Evolutionary conservation across 2,797 vertebrate genomes (phyloP), one percentile per base, ranked within the genome.

Genomic region (Hippopotamyrus pictus): DNA sequence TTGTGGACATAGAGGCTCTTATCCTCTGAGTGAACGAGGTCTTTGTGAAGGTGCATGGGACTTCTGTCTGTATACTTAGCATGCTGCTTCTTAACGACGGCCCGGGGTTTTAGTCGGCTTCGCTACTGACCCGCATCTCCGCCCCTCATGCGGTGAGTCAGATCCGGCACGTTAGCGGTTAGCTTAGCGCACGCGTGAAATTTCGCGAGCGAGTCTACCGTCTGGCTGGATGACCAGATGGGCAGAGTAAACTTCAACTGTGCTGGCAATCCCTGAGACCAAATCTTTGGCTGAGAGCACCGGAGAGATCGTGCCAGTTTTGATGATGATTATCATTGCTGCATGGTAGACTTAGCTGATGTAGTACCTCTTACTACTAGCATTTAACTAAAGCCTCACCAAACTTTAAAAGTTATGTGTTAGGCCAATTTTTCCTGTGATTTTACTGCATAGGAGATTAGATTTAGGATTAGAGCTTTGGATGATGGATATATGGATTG

Each of bases 221-320:
- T 41, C 62, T 79, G 69, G 62, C 48, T 88, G 53, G 88, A 46
- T 83, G 86, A 87, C 33, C 86, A 87, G 54, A 87, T 44, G 51
- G 86, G 86, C 29, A 57, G 86, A 87, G 19, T 87, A 87, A 59
- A 53, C 73, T 48, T 84, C 44, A 84, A 51, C 44, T 84, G 82
- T 84, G 44, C 48, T 84, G 82, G 19, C 87, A 82, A 86, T 79
- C 62, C 86, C 48, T 25, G 82, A 50, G 8, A 25, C 82, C 82
- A 48, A 84, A 48, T 84, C 44, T 84, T 84, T 84, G 82, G 48
- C 82, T 84, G 48, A 22, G 48, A 25, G n/a, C 3, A 11, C 22
- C 3, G 22, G 19, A 5, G 82, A 51, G n/a, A 84, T 25, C 1
- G 11, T 51, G 44, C 82, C 82, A 84, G 82, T 84, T 84, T 50